Evolutionary conservation across 2,797 vertebrate species (phyloP), one percentile per base, ranked within the genome.

Genomic region (Sebastes cheni): DNA sequence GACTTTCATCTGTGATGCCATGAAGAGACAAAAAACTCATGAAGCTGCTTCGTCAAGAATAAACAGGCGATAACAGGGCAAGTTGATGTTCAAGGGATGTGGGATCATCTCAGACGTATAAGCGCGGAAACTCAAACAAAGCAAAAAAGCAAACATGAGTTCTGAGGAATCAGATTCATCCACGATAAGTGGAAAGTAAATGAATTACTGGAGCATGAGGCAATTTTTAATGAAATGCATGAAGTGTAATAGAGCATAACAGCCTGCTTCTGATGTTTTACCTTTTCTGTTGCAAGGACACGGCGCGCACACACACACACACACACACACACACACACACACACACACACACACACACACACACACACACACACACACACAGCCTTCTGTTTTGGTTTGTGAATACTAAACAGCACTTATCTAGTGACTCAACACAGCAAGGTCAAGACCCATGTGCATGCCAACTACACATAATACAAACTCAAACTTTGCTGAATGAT

Each of bases 331-430:
- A 73, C 46, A 22, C 65, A 70, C 58, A 32, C 46, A 70, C 58
- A 39, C 46, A 22, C 65, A 70, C 58, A 39, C 65, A 67, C 58
- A 36, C 39, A 69, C 1, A 6, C 1, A 10, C 64, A 66, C 22
- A 32, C 65, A 30, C 7, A 5, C 36, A 64, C 70, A 77, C 77
- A 73, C 42, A 25, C 65, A 70, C 58, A 23, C 70, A 77, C 73
- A 73, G 30, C 29, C 68, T 25, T 78, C 79, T 92, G 88, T 93
- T 93, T 89, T 88, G 65, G 52, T 78, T 61, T 42, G 32, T 88
- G 79, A 84, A 90, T 67, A 68, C 83, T 83, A 86, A 94, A 86
- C 92, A 89, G 32, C 23, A 50, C 66, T 83, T 86, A 81, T 84
- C 79, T 71, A 34, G 9, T 85, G 81, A 84, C 81, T 82, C 81